phyloP scores from a whole-genome alignment of 2,888 invertebrate genomes.

The Danaus chrysippus region DNA sequence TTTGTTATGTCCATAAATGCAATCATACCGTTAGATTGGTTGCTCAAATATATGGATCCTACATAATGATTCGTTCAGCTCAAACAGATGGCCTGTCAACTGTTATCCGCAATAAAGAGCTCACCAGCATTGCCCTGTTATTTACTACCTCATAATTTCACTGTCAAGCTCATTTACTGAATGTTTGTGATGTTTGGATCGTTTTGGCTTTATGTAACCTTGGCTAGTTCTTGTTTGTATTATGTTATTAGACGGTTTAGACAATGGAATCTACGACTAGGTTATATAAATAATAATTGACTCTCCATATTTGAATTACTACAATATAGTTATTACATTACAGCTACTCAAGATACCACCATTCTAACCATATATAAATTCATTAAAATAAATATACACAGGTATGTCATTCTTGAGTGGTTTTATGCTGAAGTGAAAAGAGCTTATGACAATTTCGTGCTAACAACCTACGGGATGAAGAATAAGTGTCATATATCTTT shows the following conservation, averaged over 20 bases:
- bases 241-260: neutral
- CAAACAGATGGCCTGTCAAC: slow-evolving; percentile 52
- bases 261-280: no score
- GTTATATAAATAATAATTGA: neutral
- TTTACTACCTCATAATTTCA: slow-evolving; percentile 50
- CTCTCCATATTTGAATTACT: neutral
- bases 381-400: no score
- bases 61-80: slow-evolving; percentile 18
- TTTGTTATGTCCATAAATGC: neutral
- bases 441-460: neutral
- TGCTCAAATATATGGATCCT: slow-evolving; percentile 9
- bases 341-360: no score
- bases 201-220: slow-evolving; percentile 20
- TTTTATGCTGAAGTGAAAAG: neutral
- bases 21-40: neutral
- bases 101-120: slow-evolving; percentile 48
- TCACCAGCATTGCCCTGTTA: slow-evolving; percentile 47
- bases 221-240: neutral
- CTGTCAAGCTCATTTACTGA: slow-evolving; percentile 32
- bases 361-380: no score
- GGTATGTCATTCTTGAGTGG: no score
- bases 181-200: slow-evolving; percentile 23
- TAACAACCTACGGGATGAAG: slow-evolving; percentile 37
- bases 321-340: no score
- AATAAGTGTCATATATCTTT: slow-evolving; percentile 44